Percentiles rank a stretch among this genome's conserved stretches.
These are phyloP conservation scores for Oreochromis niloticus DNA, from an alignment of 2,113 vertebrate genomes.

Conservation along the genomic window DNA sequence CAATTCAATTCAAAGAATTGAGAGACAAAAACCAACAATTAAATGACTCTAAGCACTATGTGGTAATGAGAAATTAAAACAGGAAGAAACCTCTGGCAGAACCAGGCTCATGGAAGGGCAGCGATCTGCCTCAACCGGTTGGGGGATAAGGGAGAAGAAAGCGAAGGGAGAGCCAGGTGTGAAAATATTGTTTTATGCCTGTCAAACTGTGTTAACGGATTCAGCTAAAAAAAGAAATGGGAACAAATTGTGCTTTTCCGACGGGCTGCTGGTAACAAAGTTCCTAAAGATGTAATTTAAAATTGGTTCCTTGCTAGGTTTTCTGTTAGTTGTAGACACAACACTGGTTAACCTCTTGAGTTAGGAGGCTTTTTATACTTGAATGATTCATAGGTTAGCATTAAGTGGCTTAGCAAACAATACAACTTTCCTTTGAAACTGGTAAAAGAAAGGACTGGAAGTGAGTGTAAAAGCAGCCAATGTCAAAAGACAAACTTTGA, in stretches of 20 bases:
- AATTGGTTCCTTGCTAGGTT: background rate
- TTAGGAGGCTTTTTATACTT: background rate
- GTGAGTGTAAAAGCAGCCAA: background rate
- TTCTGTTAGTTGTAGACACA: background rate
- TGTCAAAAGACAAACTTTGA: background rate
- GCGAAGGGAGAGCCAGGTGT: background rate
- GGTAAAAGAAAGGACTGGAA: background rate
- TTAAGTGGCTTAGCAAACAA: background rate
- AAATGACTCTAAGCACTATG: background rate
- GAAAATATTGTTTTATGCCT: background rate
- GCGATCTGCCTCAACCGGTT: rapidly evolving
- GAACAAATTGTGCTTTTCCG: background rate
- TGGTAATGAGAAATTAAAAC: rapidly evolving
- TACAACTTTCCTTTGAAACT: background rate
- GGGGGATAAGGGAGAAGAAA: rapidly evolving
- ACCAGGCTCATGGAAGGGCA: rapidly evolving
- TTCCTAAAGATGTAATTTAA: background rate
- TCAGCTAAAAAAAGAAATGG: rapidly evolving
- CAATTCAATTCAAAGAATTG: background rate
- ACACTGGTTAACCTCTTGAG: background rate
- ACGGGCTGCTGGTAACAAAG: rapidly evolving
- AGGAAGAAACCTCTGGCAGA: background rate
- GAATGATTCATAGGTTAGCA: background rate
- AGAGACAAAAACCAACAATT: background rate
- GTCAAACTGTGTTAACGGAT: background rate